Percentiles rank a stretch among this genome's conserved stretches.
Evolutionary conservation across 2,888 invertebrate genomes (phyloP).

Genomic region (Gari tellinella): DNA sequence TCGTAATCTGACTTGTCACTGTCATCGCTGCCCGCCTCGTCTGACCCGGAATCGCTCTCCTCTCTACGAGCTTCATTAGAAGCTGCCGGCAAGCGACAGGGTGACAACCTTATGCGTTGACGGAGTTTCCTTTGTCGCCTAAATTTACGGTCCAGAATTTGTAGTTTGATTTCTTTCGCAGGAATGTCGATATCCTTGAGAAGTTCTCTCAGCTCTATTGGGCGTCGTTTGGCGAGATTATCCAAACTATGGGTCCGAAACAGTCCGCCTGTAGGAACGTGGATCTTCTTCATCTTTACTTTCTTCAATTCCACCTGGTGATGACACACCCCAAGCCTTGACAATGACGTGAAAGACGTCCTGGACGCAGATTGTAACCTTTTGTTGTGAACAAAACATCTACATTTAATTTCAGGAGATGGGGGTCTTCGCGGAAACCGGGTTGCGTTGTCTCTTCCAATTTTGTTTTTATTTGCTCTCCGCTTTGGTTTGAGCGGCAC

Average conservation of each 20-base stretch:
- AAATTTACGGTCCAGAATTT: slow-evolving; percentile 56
- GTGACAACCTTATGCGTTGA: slow-evolving; percentile 38
- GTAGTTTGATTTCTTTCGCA: slow-evolving; percentile 61
- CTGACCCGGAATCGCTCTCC: slow-evolving; percentile 7
- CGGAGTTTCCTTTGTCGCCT: slow-evolving; percentile 38
- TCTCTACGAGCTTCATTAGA: slow-evolving; percentile 2
- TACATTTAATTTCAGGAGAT: slow-evolving; percentile 37
- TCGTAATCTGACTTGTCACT: slow-evolving; percentile 40
- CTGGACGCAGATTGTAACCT: too few species aligned
- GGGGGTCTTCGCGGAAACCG: slow-evolving; percentile 12
- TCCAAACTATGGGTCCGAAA: slow-evolving; percentile 49
- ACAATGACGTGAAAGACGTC: too few species aligned
- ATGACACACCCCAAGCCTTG: slow-evolving; percentile 18
- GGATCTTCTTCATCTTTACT: slow-evolving; percentile 40
- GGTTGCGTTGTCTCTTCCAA: slow-evolving; percentile 3
- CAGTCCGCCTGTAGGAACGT: slow-evolving; percentile 40
- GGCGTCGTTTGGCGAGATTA: slow-evolving; percentile 33
- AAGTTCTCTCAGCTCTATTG: slow-evolving; percentile 47
- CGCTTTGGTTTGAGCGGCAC: slow-evolving; percentile 39
- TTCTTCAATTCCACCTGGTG: slow-evolving; percentile 34
- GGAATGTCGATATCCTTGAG: slow-evolving; percentile 54
- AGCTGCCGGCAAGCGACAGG: slow-evolving; percentile 23
- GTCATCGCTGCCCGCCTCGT: slow-evolving; percentile 21
- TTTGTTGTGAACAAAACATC: slow-evolving; percentile 9
- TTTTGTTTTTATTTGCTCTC: slow-evolving; percentile 28